These are phyloP conservation scores for Drosophila monieri DNA, from an alignment of 2,888 invertebrate genomes.

Conservation along the genomic window DNA sequence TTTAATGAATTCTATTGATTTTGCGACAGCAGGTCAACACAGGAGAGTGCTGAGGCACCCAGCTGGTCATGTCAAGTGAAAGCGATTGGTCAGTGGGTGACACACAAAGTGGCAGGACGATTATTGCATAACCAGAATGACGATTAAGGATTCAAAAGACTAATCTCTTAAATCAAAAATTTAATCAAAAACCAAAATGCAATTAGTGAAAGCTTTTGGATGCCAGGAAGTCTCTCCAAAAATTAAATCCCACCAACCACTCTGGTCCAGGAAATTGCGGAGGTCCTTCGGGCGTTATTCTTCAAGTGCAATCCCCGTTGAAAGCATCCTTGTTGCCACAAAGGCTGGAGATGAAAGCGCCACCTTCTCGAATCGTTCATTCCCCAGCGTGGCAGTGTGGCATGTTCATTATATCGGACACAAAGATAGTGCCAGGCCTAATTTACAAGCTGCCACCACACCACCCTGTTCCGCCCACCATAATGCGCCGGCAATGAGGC, in stretches of 20 bases:
- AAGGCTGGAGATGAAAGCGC: constrained; percentile 15
- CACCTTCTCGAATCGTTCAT: constrained; percentile 17
- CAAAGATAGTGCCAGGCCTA: constrained; percentile 51
- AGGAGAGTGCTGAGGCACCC: not conserved
- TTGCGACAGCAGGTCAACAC: constrained; percentile 7
- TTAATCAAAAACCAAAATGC: constrained; percentile 11
- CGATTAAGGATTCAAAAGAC: constrained; percentile 4
- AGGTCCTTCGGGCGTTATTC: not conserved
- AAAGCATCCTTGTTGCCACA: constrained; percentile 1
- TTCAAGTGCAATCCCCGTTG: constrained; percentile 6
- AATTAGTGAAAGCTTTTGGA: not conserved
- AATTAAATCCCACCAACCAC: constrained; percentile 7
- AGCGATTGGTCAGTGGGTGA: constrained; percentile 21
- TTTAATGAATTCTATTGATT: constrained; percentile 74
- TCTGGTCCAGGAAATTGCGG: constrained; percentile 3
- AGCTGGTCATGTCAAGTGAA: not conserved
- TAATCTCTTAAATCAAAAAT: not conserved
- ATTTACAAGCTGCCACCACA: constrained; percentile 47
- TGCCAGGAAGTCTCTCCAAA: not conserved
- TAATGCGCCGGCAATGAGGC: constrained; percentile 43
- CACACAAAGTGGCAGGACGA: constrained; percentile 14
- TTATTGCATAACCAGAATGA: constrained; percentile 17
- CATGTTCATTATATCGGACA: constrained; percentile 58
- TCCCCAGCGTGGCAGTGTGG: constrained; percentile 22
- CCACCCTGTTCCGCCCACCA: constrained; percentile 39